Evolutionary conservation across 2,888 invertebrate species (phyloP).

Genomic region (Caenorhabditis drosophilae): DNA sequence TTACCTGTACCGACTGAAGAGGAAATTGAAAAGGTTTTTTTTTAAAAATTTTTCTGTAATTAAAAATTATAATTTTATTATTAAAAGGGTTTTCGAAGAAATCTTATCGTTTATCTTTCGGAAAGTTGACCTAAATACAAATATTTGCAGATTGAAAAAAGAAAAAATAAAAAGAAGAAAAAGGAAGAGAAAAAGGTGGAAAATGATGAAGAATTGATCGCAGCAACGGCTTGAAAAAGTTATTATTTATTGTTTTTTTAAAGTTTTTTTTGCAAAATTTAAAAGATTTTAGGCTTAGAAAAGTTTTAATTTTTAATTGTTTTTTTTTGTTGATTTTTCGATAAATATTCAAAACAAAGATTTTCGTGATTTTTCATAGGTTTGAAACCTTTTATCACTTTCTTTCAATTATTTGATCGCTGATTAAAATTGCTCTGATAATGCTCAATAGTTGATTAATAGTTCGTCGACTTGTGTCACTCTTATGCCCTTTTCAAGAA

Average conservation of each 20-base stretch:
- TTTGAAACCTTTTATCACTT: no score
- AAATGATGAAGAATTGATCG: conserved; percentile 26
- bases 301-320: conserved; percentile 6
- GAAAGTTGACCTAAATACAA: neutral
- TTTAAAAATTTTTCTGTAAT: neutral
- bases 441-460: no score
- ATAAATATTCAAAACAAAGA: neutral
- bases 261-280: conserved; percentile 3
- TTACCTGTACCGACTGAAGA: conserved; percentile 63
- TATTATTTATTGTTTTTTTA: conserved; percentile 4
- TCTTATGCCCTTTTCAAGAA: no score
- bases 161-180: conserved; percentile 60
- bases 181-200: conserved; percentile 51
- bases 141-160: conserved; percentile 53
- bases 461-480: no score
- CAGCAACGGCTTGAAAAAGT: conserved; percentile 17
- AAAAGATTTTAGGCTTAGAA: conserved; percentile 18
- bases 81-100: no score
- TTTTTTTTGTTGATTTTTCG: conserved; percentile 2
- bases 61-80: no score
- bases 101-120: no score
- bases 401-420: no score
- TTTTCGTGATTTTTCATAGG: neutral
- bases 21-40: conserved; percentile 60
- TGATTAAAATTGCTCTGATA: no score